Conservation (phyloP, 1,140 invertebrate genomes). For the Solenopsis fugax region DNA sequence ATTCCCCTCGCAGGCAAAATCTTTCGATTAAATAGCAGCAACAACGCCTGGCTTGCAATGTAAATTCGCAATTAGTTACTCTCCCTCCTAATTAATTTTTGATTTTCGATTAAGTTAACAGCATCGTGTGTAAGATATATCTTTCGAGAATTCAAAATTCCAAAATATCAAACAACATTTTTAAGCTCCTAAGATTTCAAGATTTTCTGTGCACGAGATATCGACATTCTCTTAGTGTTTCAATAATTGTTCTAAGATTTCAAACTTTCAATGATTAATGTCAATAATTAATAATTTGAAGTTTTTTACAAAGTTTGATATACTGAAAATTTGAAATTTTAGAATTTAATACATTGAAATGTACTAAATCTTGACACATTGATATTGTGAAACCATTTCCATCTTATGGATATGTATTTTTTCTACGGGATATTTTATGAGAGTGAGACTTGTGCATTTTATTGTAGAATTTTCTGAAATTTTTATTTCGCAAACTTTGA, state of each 20-base stretch:
- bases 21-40: constrained; percentile 73
- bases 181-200: not conserved
- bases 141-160: not conserved
- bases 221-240: not conserved
- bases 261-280: not conserved
- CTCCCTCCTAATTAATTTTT: constrained; percentile 63
- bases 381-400: not conserved
- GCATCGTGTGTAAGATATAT: not conserved
- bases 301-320: not conserved
- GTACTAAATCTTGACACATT: not conserved
- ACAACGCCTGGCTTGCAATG: constrained; percentile 64
- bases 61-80: constrained; percentile 69
- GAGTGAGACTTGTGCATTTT: not conserved
- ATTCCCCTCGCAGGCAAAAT: constrained; percentile 69
- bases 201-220: not conserved
- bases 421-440: not conserved
- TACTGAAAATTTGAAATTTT: not conserved
- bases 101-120: constrained; percentile 2
- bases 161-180: not conserved
- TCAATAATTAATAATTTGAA: constrained; percentile 5
- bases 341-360: not conserved
- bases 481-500: not conserved
- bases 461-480: not conserved
- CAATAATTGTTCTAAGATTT: not conserved
- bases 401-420: not conserved